Base-by-base conservation (phyloP, 2,888 invertebrate species). In the Orthosia cruda region DNA sequence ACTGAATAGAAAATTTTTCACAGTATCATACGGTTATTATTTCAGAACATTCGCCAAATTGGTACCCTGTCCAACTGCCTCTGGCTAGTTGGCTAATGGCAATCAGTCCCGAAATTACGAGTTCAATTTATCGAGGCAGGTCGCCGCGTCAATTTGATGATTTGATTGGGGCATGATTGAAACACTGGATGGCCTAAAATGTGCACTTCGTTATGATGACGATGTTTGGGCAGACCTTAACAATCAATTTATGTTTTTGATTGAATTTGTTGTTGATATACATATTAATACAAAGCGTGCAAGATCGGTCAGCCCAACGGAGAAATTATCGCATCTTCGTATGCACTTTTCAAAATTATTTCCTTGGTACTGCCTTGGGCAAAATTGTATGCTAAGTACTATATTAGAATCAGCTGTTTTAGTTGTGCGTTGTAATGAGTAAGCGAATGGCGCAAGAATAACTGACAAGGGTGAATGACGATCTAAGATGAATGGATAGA, bases 121-220 rank as follows among this genome's bases (percentile, higher is more conserved):
- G 20, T 52, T 68, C 68, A 50, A 68, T 77, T 58, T 66, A 32
- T 57, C 15, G 18, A 18, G 13, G 23, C 9, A 16, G 50, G 57
- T 58, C 58, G 20, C 32, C 16, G 23, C 69, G 45, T 32, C 32
- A 52, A 59, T 58, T 59, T 59, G 69, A 76, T 74, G 55, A 76
- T 40, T 50, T 40, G 77, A 77, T 77, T 74, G 50, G 18, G 16
- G 40, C 49, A 16, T 62, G 23, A n/a, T 54, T 54, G 18, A 47
- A 18, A 52, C 16, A n/a, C 45, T 13, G 45, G 13, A 18, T 23
- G 26, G 15, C 23, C 50, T 18, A 18, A 18, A 26, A 71, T 71
- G 20, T 47, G 26, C 45, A 45, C 52, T 69, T 45, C 4, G 26
- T 71, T 55, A 55, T 15, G 26, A 55, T 15, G 20, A 49, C 20